A percentile compares a stretch with the other conserved stretches of the same genome.
These are phyloP conservation scores for Eulemur rufifrons DNA, from an alignment of 2,113 vertebrate species.

Conservation along the genomic window DNA sequence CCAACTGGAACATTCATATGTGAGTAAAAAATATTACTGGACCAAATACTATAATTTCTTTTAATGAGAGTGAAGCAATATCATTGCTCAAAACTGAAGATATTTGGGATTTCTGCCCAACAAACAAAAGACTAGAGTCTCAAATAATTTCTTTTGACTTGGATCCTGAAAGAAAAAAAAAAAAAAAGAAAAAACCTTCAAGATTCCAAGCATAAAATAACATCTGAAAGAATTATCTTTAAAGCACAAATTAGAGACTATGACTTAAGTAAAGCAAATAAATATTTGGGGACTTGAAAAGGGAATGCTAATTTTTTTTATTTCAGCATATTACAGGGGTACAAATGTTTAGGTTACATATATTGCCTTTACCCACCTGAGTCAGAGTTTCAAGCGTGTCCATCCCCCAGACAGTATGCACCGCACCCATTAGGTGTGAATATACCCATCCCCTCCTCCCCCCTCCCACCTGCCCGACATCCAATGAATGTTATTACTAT, in stretches of 20 bases:
- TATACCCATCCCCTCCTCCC: too few species aligned
- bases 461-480: too few species aligned
- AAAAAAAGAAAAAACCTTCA: background rate
- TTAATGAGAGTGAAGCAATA: slow-evolving; percentile 26
- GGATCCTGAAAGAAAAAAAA: background rate
- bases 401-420: too few species aligned
- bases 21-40: slow-evolving; percentile 44
- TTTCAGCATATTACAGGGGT: too few species aligned
- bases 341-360: too few species aligned
- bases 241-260: background rate
- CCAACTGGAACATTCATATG: background rate
- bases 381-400: too few species aligned
- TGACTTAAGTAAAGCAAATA: background rate
- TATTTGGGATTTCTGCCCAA: background rate
- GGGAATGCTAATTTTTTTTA: background rate
- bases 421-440: too few species aligned
- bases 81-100: slow-evolving; percentile 11
- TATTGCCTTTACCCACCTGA: too few species aligned
- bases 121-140: background rate
- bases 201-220: background rate
- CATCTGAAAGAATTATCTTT: background rate
- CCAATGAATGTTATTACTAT: too few species aligned
- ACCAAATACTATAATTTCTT: background rate
- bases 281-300: background rate
- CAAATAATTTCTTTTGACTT: background rate